Evolutionary conservation across 2,797 vertebrate genomes (phyloP).

Genomic region (Rhinella marina): DNA sequence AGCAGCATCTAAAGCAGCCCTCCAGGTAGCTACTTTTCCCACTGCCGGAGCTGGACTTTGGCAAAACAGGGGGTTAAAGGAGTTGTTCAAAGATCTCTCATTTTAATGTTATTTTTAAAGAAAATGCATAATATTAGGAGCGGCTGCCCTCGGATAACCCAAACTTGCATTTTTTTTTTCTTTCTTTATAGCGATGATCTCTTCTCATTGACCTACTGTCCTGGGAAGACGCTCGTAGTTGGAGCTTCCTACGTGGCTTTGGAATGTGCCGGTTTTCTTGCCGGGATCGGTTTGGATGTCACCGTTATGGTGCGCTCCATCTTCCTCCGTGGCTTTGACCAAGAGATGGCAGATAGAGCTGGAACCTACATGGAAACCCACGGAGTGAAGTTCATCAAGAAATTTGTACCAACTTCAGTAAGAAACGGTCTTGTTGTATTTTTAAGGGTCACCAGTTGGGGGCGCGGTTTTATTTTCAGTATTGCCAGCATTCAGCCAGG

Average conservation of each 20-base stretch:
- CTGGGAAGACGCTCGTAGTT: slow-evolving; percentile 91
- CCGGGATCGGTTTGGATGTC: slow-evolving; percentile 89
- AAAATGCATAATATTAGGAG: too few species aligned
- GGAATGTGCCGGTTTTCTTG: slow-evolving; percentile 94
- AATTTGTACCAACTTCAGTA: slow-evolving; percentile 86
- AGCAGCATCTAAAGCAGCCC: too few species aligned
- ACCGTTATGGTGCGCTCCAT: slow-evolving; percentile 95
- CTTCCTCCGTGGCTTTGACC: slow-evolving; percentile 93
- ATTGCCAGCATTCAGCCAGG: too few species aligned
- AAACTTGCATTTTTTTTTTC: slow-evolving; percentile 18
- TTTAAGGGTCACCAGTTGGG: background rate
- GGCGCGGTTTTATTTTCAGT: background rate
- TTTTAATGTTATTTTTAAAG: too few species aligned
- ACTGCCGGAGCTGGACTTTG: too few species aligned
- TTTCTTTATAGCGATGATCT: slow-evolving; percentile 87
- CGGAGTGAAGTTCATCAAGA: slow-evolving; percentile 87
- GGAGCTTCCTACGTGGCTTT: slow-evolving; percentile 94
- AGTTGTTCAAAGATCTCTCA: too few species aligned
- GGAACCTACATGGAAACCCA: slow-evolving; percentile 90
- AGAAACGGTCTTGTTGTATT: slow-evolving; percentile 58
- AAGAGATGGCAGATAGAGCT: slow-evolving; percentile 92
- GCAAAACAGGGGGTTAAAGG: too few species aligned
- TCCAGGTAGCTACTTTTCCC: too few species aligned
- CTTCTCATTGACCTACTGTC: slow-evolving; percentile 91
- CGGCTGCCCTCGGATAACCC: background rate